A percentile compares a stretch with the other conserved stretches of the same genome.
phyloP scores from a whole-genome alignment of 2,797 vertebrate genomes.

The Lepidocolaptes lacrymiger region DNA sequence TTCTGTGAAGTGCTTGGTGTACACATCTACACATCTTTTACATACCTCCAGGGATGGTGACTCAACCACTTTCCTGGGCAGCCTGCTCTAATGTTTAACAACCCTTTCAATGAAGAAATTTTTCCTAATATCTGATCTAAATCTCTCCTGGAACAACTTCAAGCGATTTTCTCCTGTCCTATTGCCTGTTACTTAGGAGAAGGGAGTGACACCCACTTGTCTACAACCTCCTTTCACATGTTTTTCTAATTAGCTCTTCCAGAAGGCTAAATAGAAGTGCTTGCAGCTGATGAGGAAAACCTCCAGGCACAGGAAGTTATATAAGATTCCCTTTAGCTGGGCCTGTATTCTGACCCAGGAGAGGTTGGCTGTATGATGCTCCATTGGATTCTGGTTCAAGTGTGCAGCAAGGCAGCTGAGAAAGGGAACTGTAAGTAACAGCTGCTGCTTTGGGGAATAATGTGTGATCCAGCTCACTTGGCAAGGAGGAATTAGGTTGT shows the following conservation, averaged over 20 bases:
- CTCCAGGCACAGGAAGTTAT: rapidly evolving
- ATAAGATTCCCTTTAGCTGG: background rate
- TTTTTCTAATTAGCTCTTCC: background rate
- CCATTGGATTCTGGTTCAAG: rapidly evolving
- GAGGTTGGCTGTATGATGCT: rapidly evolving
- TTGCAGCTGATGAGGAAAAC: background rate
- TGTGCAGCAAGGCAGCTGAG: background rate
- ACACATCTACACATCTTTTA: background rate
- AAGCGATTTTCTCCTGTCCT: background rate
- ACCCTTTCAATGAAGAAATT: background rate
- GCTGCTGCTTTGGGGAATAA: background rate
- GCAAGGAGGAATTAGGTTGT: background rate
- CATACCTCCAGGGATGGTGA: background rate
- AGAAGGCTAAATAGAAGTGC: background rate
- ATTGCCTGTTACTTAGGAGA: no score
- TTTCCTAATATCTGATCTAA: background rate
- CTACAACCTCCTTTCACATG: background rate
- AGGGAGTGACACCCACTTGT: background rate
- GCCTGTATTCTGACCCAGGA: rapidly evolving
- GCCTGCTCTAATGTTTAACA: background rate
- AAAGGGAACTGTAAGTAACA: background rate
- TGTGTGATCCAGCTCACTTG: background rate
- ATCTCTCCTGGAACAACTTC: background rate
- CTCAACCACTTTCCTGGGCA: background rate
- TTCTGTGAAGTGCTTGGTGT: no score